A percentile compares a stretch with the other conserved stretches of the same genome.
These are phyloP conservation scores for Stichodactyla helianthus DNA, from an alignment of 64 coral and sea anemone species.

Conservation along the genomic window DNA sequence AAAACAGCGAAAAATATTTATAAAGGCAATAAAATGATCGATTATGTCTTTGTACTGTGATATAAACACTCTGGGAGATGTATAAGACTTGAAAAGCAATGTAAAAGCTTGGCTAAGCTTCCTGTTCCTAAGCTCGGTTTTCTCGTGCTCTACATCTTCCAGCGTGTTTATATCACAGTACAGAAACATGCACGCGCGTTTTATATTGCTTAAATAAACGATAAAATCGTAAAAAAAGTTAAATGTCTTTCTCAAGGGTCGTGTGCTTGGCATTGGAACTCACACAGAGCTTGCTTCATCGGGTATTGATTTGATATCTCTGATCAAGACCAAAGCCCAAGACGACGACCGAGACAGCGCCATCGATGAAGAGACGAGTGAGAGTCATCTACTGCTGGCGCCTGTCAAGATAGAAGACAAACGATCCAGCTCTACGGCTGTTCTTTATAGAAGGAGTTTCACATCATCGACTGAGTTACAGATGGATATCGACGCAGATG, in stretches of 20 bases:
- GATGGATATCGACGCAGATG: constrained; percentile 11
- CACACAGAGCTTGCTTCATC: constrained; percentile 61
- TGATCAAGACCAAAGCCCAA: constrained; percentile 34
- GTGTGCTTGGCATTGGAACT: constrained; percentile 43
- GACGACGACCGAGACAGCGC: constrained; percentile 64
- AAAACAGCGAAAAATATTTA: no score
- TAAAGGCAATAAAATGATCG: no score
- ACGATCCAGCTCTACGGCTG: constrained; percentile 1
- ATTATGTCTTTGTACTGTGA: no score
- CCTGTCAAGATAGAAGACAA: constrained; percentile 11
- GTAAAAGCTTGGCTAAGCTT: no score
- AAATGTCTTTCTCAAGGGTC: constrained; percentile 31
- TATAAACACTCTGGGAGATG: no score
- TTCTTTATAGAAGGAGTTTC: constrained; percentile 48
- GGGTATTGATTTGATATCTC: constrained; percentile 66
- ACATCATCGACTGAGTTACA: constrained; percentile 56
- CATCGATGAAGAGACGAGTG: constrained; percentile 72
- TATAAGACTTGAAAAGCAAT: no score
- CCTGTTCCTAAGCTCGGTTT: no score
- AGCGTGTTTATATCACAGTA: no score
- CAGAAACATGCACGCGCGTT: no score
- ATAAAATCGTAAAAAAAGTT: neutral
- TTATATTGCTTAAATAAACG: no score
- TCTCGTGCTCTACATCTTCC: no score
- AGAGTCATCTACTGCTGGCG: neutral